Evolutionary conservation across 2,113 vertebrate genomes (phyloP), one percentile per base, ranked within the genome.

Genomic region (Oryzias curvinotus): DNA sequence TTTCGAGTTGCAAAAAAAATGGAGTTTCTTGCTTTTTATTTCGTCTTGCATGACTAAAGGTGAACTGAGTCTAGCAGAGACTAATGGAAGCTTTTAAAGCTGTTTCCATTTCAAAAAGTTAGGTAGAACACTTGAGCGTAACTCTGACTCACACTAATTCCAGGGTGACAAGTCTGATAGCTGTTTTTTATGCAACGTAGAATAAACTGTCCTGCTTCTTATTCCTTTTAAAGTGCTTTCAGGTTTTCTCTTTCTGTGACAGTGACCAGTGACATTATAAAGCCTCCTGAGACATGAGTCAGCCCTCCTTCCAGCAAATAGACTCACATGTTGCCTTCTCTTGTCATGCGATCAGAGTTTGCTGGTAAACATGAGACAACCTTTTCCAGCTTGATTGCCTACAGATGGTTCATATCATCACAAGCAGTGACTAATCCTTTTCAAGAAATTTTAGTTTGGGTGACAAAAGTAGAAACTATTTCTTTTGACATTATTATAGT

Each of bases 311-410:
- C 56, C 52, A 60, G 21, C 18, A 66, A 43, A 56, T 49, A 71
- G 52, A 47, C 28, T 62, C 57, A 44, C 47, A 55, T 8, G 28
- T 54, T 62, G 54, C 45, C 63, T 65, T 56, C 53, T 72, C 57
- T 58, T 80, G 55, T 65, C 61, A 48, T 77, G 73, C 52, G 4
- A 52, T 56, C 30, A 75, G 65, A 68, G 52, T 78, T 78, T 63
- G 51, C 47, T 67, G 73, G 71, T 78, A 66, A 83, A 71, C 71
- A 83, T 72, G 78, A 84, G 67, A 70, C 59, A 42, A 62, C 48
- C 77, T 62, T 78, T 52, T 83, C 59, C 62, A 82, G 68, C 76
- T 73, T 52, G 86, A 89, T 87, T 82, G 68, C 55, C 62, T 66
- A 49, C 85, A 86, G 75, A 86, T 86, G 80, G 65, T 73, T 62